phyloP scores from a whole-genome alignment of 1,140 invertebrate genomes.

The Sycophila sp. region DNA sequence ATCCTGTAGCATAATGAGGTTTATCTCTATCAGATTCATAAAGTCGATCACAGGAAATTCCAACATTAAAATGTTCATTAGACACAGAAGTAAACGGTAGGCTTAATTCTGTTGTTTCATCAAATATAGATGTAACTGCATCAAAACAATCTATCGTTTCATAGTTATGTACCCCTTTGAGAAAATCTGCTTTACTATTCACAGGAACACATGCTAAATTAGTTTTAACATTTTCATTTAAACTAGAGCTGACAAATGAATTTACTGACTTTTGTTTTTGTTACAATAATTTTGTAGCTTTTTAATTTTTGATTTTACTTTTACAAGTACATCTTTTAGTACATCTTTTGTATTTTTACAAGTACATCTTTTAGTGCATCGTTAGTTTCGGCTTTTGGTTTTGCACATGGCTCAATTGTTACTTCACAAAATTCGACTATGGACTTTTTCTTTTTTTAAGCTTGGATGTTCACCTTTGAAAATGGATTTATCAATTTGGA shows the following conservation, averaged over 20 bases:
- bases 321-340: background rate
- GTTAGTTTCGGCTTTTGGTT: background rate
- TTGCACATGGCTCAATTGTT: constrained; percentile 25
- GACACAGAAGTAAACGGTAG: constrained; percentile 41
- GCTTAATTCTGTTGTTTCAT: constrained; percentile 21
- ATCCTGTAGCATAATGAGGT: constrained; percentile 51
- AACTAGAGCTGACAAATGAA: background rate
- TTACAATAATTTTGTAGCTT: constrained; percentile 22
- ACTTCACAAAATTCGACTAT: constrained; percentile 32
- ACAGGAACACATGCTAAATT: no score
- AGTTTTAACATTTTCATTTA: background rate
- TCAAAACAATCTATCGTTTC: no score
- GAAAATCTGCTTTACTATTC: no score
- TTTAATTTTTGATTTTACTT: background rate
- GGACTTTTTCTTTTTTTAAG: constrained; percentile 4
- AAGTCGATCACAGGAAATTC: constrained; percentile 23
- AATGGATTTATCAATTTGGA: background rate
- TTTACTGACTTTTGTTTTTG: background rate
- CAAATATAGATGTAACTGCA: constrained; percentile 17
- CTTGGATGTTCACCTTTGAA: background rate
- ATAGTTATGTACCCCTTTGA: no score
- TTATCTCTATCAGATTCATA: constrained; percentile 34
- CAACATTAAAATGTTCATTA: constrained; percentile 31
- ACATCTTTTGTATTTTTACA: no score
- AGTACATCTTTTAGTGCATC: background rate